Base-by-base conservation (phyloP, 2,113 vertebrate genomes). In the Calidris pugnax region DNA sequence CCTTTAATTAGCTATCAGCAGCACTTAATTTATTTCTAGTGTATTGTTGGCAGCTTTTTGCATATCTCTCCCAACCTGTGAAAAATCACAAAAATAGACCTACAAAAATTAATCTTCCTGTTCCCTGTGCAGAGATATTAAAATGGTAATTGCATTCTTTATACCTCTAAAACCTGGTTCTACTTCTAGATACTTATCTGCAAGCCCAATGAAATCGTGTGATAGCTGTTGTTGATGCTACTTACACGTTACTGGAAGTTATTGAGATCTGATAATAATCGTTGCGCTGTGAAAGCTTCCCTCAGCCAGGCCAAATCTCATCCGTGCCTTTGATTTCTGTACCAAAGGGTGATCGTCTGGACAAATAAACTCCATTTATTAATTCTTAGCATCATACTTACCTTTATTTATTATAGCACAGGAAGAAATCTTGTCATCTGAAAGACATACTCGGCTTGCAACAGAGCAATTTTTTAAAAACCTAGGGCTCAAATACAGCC, bases 131-230 rank as follows among this genome's bases (percentile, higher is more conserved):
- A 90, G 79, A 88, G 72, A 84, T 89, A 95, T 97, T 95, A 94
- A 96, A 95, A 94, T 95, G 92, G 90, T 90, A 97, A 85, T 96
- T 96, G 92, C 76, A 63, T 84, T 78, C 76, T 84, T 93, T 96
- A 85, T 86, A 86, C 43, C 82, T 78, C 79, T 86, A 87, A 93
- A 94, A 53, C 68, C 39, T 41, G 53, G 24, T 83, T 95, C 80
- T 93, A 32, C 68, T 74, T 92, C 90, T 14, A 81, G 95, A 94
- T 90, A n/a, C 88, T 90, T 90, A 95, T 94, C 92, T 86, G 92
- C 92, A 94, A 94, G 83, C 60, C 90, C 84, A 92, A 24, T 56
- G 69, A 89, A 95, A 87, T n/a, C 51, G 43, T 89, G 73, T 76
- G 96, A 95, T 89, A 95, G 69, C 73, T 85, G 79, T 68, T 96